Evolutionary conservation across 2,888 invertebrate species (phyloP), one percentile per base, ranked within the genome.

Genomic region (Lamproptera curius): DNA sequence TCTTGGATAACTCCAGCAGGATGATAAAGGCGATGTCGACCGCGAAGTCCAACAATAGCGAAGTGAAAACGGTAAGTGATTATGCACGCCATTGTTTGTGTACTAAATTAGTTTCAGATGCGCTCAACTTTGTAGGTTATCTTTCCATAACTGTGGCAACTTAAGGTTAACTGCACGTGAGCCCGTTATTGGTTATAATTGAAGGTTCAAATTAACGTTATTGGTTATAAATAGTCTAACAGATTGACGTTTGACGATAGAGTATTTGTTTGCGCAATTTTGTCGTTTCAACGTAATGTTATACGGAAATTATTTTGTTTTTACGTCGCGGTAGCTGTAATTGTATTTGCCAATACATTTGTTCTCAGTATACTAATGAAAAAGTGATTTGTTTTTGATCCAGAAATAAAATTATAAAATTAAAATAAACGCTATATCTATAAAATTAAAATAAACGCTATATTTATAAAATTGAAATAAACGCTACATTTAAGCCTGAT

Each of bases 11-110:
- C 69, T 87, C 87, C 71, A 86, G 83, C 61, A 76, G 85, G 72
- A 86, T 87, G 85, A 86, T 87, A 51, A 87, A 87, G 74, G 87
- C 87, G 50, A 87, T 87, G 87, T 87, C 87, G 10, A 86, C 75
- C 15, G 78, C 83, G 11, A 87, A 86, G 61, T 82, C 86, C 17
- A 73, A 75, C 48, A 75, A 61, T 57, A 78, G 60, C 51, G 86
- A 87, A 67, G 81, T 78, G 2, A 85, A 85, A 73, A 84, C 81
- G 86, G 86, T 86, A 59, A 67, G 83, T 73, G n/a, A 44, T 44
- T 44, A 40, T 15, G 34, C n/a, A 48, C 28, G 31, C 43, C 34
- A 33, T 33, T 28, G 28, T 42, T 49, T 43, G n/a, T 43, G 48
- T 13, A 44, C 47, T 42, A 44, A 53, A 46, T 42, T 33, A 38